Evolutionary conservation across 35 echinoderm and acorn worm species (phyloP), one percentile per base, ranked within the genome.

Genomic region (Lytechinus variegatus): DNA sequence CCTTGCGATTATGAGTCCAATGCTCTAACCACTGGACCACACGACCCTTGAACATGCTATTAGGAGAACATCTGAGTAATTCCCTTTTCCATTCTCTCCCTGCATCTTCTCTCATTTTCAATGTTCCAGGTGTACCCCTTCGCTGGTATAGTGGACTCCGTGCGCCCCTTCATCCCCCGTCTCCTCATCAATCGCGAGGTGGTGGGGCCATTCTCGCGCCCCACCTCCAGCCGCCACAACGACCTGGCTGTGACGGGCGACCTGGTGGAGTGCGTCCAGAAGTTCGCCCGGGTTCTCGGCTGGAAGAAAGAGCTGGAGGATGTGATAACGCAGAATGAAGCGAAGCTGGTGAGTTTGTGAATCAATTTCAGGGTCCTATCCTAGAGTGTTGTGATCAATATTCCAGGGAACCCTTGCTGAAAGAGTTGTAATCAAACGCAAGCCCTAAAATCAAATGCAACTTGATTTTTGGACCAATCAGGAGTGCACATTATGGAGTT

Each of bases 271-370:
- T 96, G 96, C 88, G 95, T 99, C 27, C 97, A 98, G 87, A 97
- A 94, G 79, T 97, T 99, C 95, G 96, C 98, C 8, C 57, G 97
- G 54, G 96, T 99, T 13, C 95, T 99, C 14, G 98, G 98, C 53
- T 99, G 98, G 98, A 99, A 98, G 94, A 96, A 98, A 89, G 92
- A 95, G 10, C 95, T 99, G 96, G 97, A 98, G 55, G 98, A 98
- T 89, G 56, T 99, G 71, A 99, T 99, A 60, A 94, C 93, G 72
- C 96, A 98, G 24, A 95, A 97, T 95, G 96, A 98, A 94, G 92
- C 44, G 16, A 54, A 94, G 55, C 86, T 97, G 94, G 98, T 99
- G 71, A 97, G 97, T 96, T 94, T 57, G 3, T 28, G 12, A 58
- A 58, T 58, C 8, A 10, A 58, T 58, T 58, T 13, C 56, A 11